Base-by-base conservation (phyloP, 2,888 invertebrate species). In the Nomada fucata region DNA sequence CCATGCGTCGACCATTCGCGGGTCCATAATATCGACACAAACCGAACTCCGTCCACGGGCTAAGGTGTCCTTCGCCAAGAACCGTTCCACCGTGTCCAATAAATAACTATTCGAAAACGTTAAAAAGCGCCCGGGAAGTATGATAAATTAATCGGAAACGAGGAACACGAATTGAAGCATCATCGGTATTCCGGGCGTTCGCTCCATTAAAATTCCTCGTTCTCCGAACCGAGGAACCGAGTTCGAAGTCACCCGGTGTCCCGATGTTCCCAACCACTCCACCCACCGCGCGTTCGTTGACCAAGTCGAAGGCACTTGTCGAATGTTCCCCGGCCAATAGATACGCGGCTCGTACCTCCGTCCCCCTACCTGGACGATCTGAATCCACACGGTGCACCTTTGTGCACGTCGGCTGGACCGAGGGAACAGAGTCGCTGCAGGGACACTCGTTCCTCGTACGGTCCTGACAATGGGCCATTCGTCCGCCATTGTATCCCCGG, bases 381-480 rank as follows among this genome's bases (percentile, higher is more conserved):
- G 64, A 44, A 75, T 63, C 71, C 59, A 60, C 68, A 82, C 77
- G 70, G 70, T 80, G 77, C 76, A 84, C 72, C 82, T 85, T 87
- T 83, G 90, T 86, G 82, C 80, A 71, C 29, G 79, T 76, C 71
- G 83, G 74, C 55, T 47, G 18, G 67, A 81, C 67, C 67, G 61
- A 72, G 61, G 63, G 79, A 81, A 83, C 36, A 76, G 77, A 88
- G 79, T 88, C 90, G 88, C 90, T 87, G 90, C 88, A 89, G 92
- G 91, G 91, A 92, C 91, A 92, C 90, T 90, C 87, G 87, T 85
- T 85, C 84, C 88, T 89, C 88, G 88, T 83, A 84, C 85, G 69
- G 73, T 84, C 86, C 89, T 89, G 92, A 92, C 91, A 91, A 92
- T 91, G 88, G 91, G 76, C 87, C 86, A 89, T 91, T 91, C 90